Evolutionary conservation across 2,797 vertebrate genomes (phyloP), one percentile per base, ranked within the genome.

Genomic region (Ctenopoma kingsleyae): DNA sequence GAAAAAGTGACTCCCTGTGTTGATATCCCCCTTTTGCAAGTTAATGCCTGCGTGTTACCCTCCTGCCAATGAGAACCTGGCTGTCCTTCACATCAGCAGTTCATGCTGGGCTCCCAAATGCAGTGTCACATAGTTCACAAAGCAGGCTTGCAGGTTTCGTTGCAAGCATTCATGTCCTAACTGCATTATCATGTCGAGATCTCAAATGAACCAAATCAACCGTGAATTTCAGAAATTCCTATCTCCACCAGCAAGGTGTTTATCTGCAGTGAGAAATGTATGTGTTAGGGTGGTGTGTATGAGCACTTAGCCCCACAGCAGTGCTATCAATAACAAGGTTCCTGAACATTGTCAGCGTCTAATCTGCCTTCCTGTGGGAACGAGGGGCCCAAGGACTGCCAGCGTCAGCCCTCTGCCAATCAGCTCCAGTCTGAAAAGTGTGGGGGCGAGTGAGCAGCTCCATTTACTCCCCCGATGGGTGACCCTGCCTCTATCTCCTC

Each of bases 1-100:
- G 93, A 95, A 94, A 94, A 94, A 89, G 88, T 94, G 93, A 94
- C 86, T 94, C 90, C 82, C 74, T 72, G 80, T 92, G 91, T 92
- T 93, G 90, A 93, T 92, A 92, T 91, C 91, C 89, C 87, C 86
- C 87, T 93, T 91, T 90, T 93, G 89, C 89, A 91, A 90, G 91
- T 91, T 92, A 91, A 92, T 93, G 86, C 90, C 87, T 91, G 91
- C 56, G 78, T 84, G 83, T 90, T 89, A 89, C 84, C 90, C 81
- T 85, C 51, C 84, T 91, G 90, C 91, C 89, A 91, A 82, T 87
- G 73, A 78, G 87, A 90, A 91, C 81, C 89, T 86, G 87, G 85
- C 86, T 74, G 84, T 90, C 85, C 89, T 86, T 86, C 77, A 56
- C 74, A 67, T 89, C 78, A 76, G 73, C 82, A 76, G 74, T 85